Conservation (phyloP, 2,797 vertebrate species). For the Notolabrus celidotus region DNA sequence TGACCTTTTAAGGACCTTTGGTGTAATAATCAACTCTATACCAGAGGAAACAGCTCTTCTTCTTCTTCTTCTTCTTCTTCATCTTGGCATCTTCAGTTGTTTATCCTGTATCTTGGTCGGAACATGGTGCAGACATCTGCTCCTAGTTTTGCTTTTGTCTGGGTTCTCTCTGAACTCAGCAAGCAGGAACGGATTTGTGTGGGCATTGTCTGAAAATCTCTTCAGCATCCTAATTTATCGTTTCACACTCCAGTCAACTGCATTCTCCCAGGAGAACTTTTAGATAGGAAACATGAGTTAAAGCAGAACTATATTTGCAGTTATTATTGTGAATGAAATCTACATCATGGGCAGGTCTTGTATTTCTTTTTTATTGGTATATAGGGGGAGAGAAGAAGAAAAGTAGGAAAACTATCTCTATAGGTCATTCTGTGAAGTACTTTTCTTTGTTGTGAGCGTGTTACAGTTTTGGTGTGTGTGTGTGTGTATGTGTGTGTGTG, state of each 20-base stretch:
- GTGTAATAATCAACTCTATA: conserved; percentile 26
- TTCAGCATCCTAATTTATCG: too few relatives aligned
- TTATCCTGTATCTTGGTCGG: conserved; percentile 25
- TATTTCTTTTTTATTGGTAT: conserved; percentile 48
- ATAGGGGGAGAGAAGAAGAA: conserved; percentile 12
- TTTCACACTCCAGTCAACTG: too few relatives aligned
- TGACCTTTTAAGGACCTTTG: conserved; percentile 60
- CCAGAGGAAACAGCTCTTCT: conserved; percentile 26
- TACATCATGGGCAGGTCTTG: conserved; percentile 14
- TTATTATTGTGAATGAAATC: conserved; percentile 1
- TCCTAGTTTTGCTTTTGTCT: conserved; percentile 1
- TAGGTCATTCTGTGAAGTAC: conserved; percentile 19
- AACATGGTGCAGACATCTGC: conserved; percentile 6
- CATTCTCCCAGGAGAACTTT: too few relatives aligned
- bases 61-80: conserved; percentile 9
- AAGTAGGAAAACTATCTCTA: conserved; percentile 13
- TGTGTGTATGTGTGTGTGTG: conserved; percentile 61
- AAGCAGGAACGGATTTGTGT: too few relatives aligned
- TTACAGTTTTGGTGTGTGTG: conserved; percentile 52
- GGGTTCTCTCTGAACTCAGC: not conserved
- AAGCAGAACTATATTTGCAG: too few relatives aligned
- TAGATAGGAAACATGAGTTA: too few relatives aligned
- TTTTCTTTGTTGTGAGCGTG: conserved; percentile 52
- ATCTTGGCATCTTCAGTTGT: conserved; percentile 1
- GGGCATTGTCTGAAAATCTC: too few relatives aligned